A percentile compares a stretch with the other conserved stretches of the same genome.
phyloP scores from a whole-genome alignment of 2,888 invertebrate genomes.

The Eupeodes latifasciatus region DNA sequence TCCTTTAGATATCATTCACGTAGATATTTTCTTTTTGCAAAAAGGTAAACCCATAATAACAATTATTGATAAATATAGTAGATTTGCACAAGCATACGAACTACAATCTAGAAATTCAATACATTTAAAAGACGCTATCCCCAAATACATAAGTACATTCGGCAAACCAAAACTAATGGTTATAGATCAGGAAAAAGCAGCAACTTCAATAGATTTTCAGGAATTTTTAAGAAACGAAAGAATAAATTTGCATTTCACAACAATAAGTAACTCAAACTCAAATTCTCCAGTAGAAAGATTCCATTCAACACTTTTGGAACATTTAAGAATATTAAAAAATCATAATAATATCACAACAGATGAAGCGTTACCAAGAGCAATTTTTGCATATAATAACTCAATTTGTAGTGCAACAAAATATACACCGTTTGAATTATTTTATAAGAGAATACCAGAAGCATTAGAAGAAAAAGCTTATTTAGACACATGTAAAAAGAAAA shows the following conservation, averaged over 20 bases:
- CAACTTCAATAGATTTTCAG: constrained; percentile 18
- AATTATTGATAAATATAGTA: constrained; percentile 23
- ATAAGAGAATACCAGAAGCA: no score
- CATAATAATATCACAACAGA: not conserved
- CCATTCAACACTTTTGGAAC: constrained; percentile 12
- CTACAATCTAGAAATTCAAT: constrained; percentile 22
- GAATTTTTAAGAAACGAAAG: constrained; percentile 36
- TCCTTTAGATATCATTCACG: constrained; percentile 21
- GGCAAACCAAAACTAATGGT: constrained; percentile 20
- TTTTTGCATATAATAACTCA: not conserved
- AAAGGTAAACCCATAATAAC: constrained; percentile 17
- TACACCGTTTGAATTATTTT: not conserved
- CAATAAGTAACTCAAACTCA: not conserved
- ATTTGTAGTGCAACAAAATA: no score
- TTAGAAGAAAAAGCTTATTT: no score
- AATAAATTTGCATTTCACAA: not conserved
- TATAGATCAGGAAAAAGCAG: constrained; percentile 31
- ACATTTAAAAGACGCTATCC: constrained; percentile 33
- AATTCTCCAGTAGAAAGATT: constrained; percentile 5
- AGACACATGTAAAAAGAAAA: no score
- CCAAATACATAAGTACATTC: constrained; percentile 24
- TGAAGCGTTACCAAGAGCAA: not conserved
- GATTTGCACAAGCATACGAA: constrained; percentile 15
- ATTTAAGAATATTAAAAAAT: constrained; percentile 11
- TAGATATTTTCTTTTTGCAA: constrained; percentile 28